These are phyloP conservation scores for Galeopterus variegatus DNA, from an alignment of 2,113 vertebrate genomes.

Conservation along the genomic window DNA sequence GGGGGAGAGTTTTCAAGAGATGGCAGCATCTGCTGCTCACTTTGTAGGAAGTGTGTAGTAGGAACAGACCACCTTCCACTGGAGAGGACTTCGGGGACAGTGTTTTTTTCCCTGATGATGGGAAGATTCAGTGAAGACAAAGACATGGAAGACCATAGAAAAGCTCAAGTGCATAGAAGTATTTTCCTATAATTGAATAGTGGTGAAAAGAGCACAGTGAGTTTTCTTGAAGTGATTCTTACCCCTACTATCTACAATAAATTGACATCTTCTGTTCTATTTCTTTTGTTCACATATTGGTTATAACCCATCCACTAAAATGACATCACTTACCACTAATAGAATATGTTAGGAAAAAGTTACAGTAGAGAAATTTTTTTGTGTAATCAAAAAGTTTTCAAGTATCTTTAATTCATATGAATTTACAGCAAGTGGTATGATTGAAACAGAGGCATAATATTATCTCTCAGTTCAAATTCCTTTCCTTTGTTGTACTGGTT, in stretches of 20 bases:
- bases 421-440: background rate
- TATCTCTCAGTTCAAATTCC: conserved; percentile 2
- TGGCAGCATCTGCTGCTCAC: background rate
- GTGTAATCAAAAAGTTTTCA: background rate
- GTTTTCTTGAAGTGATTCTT: background rate
- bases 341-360: background rate
- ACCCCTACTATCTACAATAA: background rate
- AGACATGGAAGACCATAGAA: background rate
- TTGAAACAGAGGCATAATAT: background rate
- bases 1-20: no score
- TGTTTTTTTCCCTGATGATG: background rate
- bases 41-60: background rate
- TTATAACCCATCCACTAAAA: background rate
- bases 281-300: conserved; percentile 6
- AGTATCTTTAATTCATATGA: background rate
- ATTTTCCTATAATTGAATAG: background rate
- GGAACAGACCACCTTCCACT: background rate
- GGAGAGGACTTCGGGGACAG: background rate
- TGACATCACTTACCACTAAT: background rate
- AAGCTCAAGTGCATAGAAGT: background rate
- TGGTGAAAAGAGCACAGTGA: background rate
- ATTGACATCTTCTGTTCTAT: background rate
- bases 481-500: conserved; percentile 24
- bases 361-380: background rate
- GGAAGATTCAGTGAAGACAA: background rate